These are phyloP conservation scores for Microctenopoma stevenorrisi DNA, from an alignment of 2,797 vertebrate species.

Conservation along the genomic window DNA sequence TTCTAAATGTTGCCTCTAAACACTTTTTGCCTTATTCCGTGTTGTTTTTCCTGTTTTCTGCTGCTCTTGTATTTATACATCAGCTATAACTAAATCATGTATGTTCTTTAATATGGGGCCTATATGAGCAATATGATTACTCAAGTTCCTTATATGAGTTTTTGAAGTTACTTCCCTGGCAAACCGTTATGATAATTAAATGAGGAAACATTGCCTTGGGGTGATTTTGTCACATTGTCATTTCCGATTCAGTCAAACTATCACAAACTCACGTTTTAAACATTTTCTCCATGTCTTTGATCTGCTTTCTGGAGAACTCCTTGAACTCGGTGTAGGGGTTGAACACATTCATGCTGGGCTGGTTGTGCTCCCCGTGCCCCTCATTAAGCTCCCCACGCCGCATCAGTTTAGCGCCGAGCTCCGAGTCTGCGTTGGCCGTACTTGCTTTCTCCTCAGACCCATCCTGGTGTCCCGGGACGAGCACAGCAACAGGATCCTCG, in stretches of 20 bases:
- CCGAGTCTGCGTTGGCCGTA: conserved; percentile 80
- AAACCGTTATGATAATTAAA: not conserved
- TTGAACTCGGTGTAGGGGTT: conserved; percentile 95
- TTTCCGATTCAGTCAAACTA: too few relatives aligned
- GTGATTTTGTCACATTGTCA: not conserved
- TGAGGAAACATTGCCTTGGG: not conserved
- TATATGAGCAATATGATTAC: not conserved
- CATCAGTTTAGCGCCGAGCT: conserved; percentile 87
- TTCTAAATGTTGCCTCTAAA: too few relatives aligned
- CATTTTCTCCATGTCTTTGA: conserved; percentile 95
- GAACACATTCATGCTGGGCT: conserved; percentile 89
- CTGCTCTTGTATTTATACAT: too few relatives aligned
- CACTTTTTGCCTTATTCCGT: too few relatives aligned
- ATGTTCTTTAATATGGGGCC: not conserved
- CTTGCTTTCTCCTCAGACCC: conserved; percentile 69
- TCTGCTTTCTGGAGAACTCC: conserved; percentile 94
- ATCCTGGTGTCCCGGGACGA: conserved; percentile 44
- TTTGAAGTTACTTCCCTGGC: not conserved
- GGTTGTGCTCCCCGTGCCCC: conserved; percentile 78
- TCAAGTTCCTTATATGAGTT: conserved; percentile 31
- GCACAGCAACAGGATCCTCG: conserved; percentile 68
- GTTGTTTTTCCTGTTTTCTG: not conserved
- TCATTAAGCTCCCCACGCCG: conserved; percentile 87
- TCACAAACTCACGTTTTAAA: conserved; percentile 90
- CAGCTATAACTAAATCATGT: too few relatives aligned